Base-by-base conservation (phyloP, 2,113 vertebrate genomes). In the Lepisosteus osseus region DNA sequence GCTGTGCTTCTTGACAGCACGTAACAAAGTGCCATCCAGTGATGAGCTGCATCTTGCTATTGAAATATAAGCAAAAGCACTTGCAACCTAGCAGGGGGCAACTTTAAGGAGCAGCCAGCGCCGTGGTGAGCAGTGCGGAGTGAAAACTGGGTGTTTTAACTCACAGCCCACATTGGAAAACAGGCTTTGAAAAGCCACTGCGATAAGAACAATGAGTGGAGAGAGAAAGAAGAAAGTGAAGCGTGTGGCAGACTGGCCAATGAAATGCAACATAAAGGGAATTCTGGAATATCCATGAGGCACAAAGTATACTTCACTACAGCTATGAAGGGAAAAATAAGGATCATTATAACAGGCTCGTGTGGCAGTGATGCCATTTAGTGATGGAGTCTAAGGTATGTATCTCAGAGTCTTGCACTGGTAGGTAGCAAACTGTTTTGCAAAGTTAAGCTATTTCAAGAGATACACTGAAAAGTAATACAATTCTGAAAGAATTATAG, bases 141-240 rank as follows among this genome's bases (percentile, higher is more conserved):
- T 44, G 64, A 44, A 65, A 43, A 65, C 64, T 13, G 41, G 41
- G 41, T 65, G 64, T 65, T 65, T 65, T 42, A 44, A 65, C 41
- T 44, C 43, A 40, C 11, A 64, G 62, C 41, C 12, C 62, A 44
- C 64, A 65, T 14, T 65, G 40, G 12, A 12, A n/a, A 44, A 44
- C 45, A 65, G 7, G 1, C 64, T 65, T 65, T 65, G 41, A 65
- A 65, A 5, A 42, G 3, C 11, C 43, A 45, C 13, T 45, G 12
- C 13, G 2, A 43, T 65, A 13, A 14, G 11, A 11, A 44, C 9
- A 59, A 59, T n/a, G 14, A 59, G 57, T n/a, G n/a, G 14, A 13
- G n/a, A n/a, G 5, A 14, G 4, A n/a, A 15, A 13, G 57, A 59
- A 59, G 57, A 59, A 14, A n/a, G 11, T 3, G 4, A 5, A 59